Conservation (phyloP, 2,113 vertebrate genomes). For the Melozone crissalis region DNA sequence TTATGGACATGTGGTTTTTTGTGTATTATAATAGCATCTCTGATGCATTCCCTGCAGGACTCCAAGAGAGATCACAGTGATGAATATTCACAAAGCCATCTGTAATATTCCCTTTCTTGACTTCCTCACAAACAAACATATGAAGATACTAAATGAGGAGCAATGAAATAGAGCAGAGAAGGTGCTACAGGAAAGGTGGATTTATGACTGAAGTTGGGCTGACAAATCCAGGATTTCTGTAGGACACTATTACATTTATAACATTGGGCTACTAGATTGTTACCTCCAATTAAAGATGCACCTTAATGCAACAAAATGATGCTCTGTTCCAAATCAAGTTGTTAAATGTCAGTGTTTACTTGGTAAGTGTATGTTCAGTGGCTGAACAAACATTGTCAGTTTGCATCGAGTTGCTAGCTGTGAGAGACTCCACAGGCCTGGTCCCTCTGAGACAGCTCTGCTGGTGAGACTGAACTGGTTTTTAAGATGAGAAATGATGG, state of each 20-base stretch:
- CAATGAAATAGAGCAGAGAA: constrained; percentile 64
- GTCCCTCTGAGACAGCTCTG: neutral
- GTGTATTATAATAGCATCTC: constrained; percentile 7
- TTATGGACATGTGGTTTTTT: neutral
- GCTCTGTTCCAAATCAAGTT: constrained; percentile 42
- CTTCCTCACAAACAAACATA: constrained; percentile 94
- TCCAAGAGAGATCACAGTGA: constrained; percentile 91
- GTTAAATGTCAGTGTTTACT: constrained; percentile 50
- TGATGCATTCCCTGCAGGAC: constrained; percentile 76
- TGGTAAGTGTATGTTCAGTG: constrained; percentile 48
- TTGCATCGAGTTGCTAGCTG: neutral
- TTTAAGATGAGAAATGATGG: neutral
- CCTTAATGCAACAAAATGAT: constrained; percentile 40
- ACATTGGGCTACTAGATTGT: constrained; percentile 36
- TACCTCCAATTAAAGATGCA: constrained; percentile 62
- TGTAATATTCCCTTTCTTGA: constrained; percentile 91
- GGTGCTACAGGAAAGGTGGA: constrained; percentile 24
- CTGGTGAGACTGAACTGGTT: neutral
- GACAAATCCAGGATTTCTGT: constrained; percentile 37
- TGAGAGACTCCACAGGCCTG: neutral
- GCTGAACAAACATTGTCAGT: constrained; percentile 29
- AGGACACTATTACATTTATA: constrained; percentile 13
- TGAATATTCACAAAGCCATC: constrained; percentile 95
- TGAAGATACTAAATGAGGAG: constrained; percentile 84
- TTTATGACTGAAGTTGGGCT: constrained; percentile 8